Evolutionary conservation across 1,140 invertebrate genomes (phyloP), one percentile per base, ranked within the genome.

Genomic region (Sycophaga agraensis): DNA sequence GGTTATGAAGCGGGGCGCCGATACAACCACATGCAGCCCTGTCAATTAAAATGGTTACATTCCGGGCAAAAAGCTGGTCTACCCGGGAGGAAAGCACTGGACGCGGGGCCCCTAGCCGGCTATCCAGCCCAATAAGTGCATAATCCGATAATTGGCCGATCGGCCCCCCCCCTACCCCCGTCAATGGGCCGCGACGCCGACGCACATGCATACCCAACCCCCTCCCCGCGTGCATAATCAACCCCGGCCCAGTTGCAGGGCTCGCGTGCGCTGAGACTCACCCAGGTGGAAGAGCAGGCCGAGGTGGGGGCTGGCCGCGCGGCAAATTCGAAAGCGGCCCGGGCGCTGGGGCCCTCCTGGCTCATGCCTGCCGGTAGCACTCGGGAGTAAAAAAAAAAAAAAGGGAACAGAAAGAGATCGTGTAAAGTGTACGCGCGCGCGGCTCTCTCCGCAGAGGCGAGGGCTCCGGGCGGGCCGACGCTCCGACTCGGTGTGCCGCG

Each of bases 221-320:
- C n/a, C n/a, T n/a, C n/a, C n/a, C n/a, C n/a, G 6, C 59, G 35
- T 56, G 9, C 43, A 56, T 62, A 62, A 62, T 62, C 49, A 62
- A 56, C 53, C 53, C n/a, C 39, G 42, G 50, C 45, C 59, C 37
- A 62, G 49, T 62, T 62, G 59, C 42, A 63, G 49, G n/a, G n/a
- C n/a, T n/a, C n/a, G n/a, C n/a, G n/a, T n/a, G n/a, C n/a, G n/a
- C n/a, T n/a, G n/a, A n/a, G n/a, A n/a, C n/a, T n/a, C n/a, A n/a
- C n/a, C n/a, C n/a, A n/a, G n/a, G n/a, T n/a, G n/a, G n/a, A n/a
- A n/a, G n/a, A n/a, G n/a, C n/a, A n/a, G n/a, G n/a, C n/a, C n/a
- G n/a, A n/a, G n/a, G 26, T 3, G 26, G 46, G n/a, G 17, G 14
- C 19, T 2, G 1, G 22, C 11, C 26, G 26, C 8, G 16, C 17